Evolutionary conservation across 2,113 vertebrate genomes (phyloP), one percentile per base, ranked within the genome.

Genomic region (Megaleporinus macrocephalus): DNA sequence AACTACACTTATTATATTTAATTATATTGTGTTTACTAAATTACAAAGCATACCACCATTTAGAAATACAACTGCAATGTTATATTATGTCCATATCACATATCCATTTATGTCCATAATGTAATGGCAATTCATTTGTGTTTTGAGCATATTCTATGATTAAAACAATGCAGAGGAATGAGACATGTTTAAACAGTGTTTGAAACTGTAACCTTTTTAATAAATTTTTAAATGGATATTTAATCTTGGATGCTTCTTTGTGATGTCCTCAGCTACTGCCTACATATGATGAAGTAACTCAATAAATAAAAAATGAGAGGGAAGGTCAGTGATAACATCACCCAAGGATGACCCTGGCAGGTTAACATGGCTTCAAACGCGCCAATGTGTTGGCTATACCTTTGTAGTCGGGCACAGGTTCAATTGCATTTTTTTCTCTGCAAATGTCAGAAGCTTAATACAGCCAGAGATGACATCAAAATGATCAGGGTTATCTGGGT

Each of bases 391-490:
- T 11, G 66, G 20, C 33, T 70, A 74, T 49, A 57, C 49, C 29
- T 73, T 30, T 82, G 75, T 30, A 78, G 12, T 53, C n/a, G 53
- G 65, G 13, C 20, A 55, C 24, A 29, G 24, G 61, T 69, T 70
- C 66, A 22, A 76, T 76, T 76, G 3, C 26, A 20, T 53, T 44
- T 57, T n/a, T 15, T 36, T 27, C 69, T 75, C 30, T 49, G 47
- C 12, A 75, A 71, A 70, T 78, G 70, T 71, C 80, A 79, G 24
- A 47, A 41, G 20, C 66, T 82, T 57, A 61, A 82, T 79, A 68
- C 62, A 77, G 66, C 11, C 2, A 61, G 49, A 15, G 51, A 66
- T 77, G 74, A 72, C 59, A 80, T 65, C 51, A 55, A 33, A 27
- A 61, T 47, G 68, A 24, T 63, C 27, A 62, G 36, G 66, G 59